phyloP scores from a whole-genome alignment of 2,797 vertebrate species.

The Anisognathus igniventris region DNA sequence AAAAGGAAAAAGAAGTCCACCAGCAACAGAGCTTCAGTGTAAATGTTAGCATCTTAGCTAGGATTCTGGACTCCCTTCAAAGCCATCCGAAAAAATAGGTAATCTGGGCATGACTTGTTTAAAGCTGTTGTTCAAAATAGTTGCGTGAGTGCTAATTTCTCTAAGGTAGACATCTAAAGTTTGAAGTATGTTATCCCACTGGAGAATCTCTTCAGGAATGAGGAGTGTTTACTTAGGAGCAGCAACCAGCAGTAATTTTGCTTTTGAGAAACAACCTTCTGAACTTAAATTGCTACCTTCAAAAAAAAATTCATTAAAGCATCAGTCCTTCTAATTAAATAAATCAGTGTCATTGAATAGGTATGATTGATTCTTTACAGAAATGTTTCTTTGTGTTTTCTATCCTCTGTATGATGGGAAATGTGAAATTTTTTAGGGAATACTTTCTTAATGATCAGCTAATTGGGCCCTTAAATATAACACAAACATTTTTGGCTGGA shows the following conservation, averaged over 20 bases:
- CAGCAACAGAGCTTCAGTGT: not conserved
- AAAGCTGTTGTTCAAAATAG: not conserved
- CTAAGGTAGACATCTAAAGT: not conserved
- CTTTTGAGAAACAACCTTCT: not conserved
- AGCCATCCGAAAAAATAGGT: not conserved
- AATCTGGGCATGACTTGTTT: not conserved
- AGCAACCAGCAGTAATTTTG: not conserved
- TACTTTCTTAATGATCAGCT: constrained; percentile 28
- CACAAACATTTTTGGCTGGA: constrained; percentile 22
- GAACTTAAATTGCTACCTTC: not conserved
- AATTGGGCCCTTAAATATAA: constrained; percentile 6
- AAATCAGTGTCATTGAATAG: not conserved
- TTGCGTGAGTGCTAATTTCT: not conserved
- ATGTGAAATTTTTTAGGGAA: not conserved
- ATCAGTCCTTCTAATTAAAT: not conserved
- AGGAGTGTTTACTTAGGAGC: not conserved
- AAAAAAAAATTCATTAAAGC: not conserved
- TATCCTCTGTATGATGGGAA: not conserved
- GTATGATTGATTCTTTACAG: not conserved
- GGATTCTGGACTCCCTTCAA: not conserved
- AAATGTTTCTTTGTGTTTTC: not conserved
- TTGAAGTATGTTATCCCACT: not conserved
- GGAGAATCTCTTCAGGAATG: not conserved
- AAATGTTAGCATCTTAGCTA: not conserved
- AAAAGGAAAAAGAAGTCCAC: not conserved